These are phyloP conservation scores for Stictocephala bisonia DNA, from an alignment of 2,888 invertebrate species.

Conservation along the genomic window DNA sequence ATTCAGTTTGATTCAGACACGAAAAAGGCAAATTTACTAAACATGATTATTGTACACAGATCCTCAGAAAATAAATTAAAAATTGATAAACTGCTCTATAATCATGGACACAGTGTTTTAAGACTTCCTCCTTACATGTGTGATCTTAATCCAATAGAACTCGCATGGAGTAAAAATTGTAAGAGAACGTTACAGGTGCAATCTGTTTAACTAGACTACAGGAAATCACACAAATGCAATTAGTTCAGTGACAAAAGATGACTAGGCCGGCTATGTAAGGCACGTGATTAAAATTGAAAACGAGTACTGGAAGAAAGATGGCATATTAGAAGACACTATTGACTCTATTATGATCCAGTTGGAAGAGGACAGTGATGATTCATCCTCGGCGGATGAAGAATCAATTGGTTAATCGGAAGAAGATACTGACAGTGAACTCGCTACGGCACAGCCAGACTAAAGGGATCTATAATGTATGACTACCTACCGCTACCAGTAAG, in stretches of 20 bases:
- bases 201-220: neutral
- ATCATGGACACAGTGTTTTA: neutral
- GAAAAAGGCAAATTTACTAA: neutral
- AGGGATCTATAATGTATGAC: no score
- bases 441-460: neutral
- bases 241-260: no score
- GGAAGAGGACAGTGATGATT: neutral
- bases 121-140: neutral
- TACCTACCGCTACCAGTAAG: no score
- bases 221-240: no score
- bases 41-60: neutral
- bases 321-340: neutral
- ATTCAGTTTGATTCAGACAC: neutral
- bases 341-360: neutral
- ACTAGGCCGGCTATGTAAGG: no score
- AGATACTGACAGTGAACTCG: neutral
- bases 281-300: neutral
- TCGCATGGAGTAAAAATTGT: neutral
- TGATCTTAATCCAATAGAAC: neutral
- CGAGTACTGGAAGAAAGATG: neutral
- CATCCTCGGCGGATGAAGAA: neutral
- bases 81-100: neutral
- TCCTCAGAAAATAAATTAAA: neutral
- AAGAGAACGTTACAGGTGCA: neutral
- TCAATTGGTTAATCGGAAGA: neutral